phyloP scores from a whole-genome alignment of 2,113 vertebrate genomes.

The Corydoras maculifer region DNA sequence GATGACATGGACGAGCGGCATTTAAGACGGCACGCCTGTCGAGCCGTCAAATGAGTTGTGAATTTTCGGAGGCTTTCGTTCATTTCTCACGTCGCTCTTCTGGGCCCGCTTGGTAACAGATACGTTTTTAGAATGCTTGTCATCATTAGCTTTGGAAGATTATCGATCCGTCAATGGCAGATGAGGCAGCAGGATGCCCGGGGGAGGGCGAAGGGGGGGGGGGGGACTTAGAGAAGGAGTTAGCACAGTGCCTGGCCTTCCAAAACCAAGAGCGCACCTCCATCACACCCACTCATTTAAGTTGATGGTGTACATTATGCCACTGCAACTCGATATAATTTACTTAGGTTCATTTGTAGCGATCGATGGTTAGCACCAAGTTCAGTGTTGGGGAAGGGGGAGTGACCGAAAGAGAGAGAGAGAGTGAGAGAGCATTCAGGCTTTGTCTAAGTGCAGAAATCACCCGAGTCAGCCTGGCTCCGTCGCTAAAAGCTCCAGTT shows the following conservation, averaged over 20 bases:
- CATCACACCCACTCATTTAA: too few species aligned
- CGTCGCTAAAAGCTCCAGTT: conserved; percentile 4
- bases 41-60: not conserved
- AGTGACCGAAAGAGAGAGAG: not conserved
- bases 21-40: not conserved
- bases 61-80: not conserved
- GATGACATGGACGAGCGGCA: not conserved
- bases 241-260: not conserved
- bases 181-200: not conserved
- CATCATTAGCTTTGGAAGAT: conserved; percentile 45
- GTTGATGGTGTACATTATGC: conserved; percentile 46
- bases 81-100: conserved; percentile 2
- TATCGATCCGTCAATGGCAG: conserved; percentile 54
- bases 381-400: not conserved
- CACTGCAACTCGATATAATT: conserved; percentile 51
- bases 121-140: conserved; percentile 43
- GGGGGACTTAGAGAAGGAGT: conserved; percentile 4
- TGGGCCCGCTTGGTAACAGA: conserved; percentile 21
- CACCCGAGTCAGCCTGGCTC: conserved; percentile 22
- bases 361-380: conserved; percentile 46
- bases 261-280: too few species aligned
- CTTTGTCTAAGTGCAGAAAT: conserved; percentile 13
- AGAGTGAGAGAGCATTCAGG: not conserved
- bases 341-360: conserved; percentile 55
- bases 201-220: not conserved